These are phyloP conservation scores for Phasianus colchicus DNA, from an alignment of 2,113 vertebrate species.

Conservation along the genomic window DNA sequence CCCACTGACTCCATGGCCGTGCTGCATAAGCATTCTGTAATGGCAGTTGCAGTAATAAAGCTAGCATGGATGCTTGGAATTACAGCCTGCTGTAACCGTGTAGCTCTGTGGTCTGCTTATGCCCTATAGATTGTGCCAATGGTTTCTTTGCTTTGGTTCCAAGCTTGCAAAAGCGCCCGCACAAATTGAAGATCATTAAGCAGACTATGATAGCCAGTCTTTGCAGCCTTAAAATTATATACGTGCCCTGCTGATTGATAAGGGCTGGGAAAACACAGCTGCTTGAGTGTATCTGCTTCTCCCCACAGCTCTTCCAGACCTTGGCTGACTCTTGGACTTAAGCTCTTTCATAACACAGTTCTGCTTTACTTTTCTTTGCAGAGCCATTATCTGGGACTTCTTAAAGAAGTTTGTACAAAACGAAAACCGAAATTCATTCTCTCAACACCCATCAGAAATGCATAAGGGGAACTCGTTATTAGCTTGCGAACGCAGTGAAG, in stretches of 20 bases:
- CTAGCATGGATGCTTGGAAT: background rate
- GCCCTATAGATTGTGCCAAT: background rate
- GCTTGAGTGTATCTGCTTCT: background rate
- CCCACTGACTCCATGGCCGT: rapidly evolving
- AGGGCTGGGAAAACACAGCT: background rate
- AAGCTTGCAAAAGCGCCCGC: background rate
- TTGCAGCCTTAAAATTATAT: background rate
- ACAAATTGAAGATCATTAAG: background rate
- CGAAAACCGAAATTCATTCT: background rate
- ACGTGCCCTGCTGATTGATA: background rate
- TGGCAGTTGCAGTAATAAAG: background rate
- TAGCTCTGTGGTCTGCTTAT: background rate
- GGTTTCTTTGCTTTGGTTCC: background rate
- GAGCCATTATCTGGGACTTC: background rate
- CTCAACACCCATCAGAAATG: background rate
- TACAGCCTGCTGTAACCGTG: background rate
- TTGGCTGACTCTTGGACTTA: background rate
- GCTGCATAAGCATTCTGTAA: background rate
- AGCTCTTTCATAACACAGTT: background rate
- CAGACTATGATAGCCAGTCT: background rate
- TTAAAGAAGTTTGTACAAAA: background rate
- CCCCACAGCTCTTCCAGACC: background rate
- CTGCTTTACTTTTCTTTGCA: background rate
- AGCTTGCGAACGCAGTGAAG: background rate
- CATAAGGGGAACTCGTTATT: background rate